phyloP scores from a whole-genome alignment of 1,140 invertebrate genomes.

The Zaprionus gabonicus region DNA sequence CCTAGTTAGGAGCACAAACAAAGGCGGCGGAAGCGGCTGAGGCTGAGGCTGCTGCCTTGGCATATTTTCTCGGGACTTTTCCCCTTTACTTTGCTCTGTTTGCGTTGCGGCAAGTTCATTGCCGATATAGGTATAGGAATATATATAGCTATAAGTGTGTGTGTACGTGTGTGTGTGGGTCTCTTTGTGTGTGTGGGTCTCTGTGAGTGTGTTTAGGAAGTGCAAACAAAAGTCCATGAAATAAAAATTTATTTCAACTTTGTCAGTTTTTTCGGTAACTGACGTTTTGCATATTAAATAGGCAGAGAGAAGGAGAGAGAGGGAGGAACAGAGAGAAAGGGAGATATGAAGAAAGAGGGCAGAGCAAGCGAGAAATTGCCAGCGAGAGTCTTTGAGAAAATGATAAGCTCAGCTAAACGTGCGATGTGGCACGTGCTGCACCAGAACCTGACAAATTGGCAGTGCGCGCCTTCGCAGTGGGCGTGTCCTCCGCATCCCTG shows the following conservation, averaged over 20 bases:
- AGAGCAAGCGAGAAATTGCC: constrained; percentile 30
- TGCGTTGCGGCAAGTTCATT: constrained; percentile 76
- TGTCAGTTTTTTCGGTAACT: constrained; percentile 76
- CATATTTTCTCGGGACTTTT: constrained; percentile 44
- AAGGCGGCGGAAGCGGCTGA: constrained; percentile 20
- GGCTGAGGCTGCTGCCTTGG: constrained; percentile 50
- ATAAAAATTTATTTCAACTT: constrained; percentile 83
- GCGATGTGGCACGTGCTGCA: constrained; percentile 79
- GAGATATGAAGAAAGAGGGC: background rate
- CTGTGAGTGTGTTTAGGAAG: constrained; percentile 16
- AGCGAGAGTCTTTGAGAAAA: constrained; percentile 73
- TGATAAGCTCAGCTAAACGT: constrained; percentile 83
- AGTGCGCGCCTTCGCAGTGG: constrained; percentile 52
- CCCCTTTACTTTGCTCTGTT: constrained; percentile 23
- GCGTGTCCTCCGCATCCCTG: constrained; percentile 53
- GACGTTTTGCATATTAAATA: constrained; percentile 82
- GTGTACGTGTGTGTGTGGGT: background rate
- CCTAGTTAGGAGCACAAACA: constrained; percentile 56
- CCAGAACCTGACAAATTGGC: constrained; percentile 76
- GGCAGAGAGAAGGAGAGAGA: constrained; percentile 21
- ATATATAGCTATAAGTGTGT: constrained; percentile 4
- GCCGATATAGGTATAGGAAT: constrained; percentile 58
- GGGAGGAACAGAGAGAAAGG: background rate
- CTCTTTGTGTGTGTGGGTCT: constrained; percentile 4
- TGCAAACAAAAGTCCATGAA: constrained; percentile 71